phyloP scores from a whole-genome alignment of 2,797 vertebrate genomes.

The Coilia nasus region DNA sequence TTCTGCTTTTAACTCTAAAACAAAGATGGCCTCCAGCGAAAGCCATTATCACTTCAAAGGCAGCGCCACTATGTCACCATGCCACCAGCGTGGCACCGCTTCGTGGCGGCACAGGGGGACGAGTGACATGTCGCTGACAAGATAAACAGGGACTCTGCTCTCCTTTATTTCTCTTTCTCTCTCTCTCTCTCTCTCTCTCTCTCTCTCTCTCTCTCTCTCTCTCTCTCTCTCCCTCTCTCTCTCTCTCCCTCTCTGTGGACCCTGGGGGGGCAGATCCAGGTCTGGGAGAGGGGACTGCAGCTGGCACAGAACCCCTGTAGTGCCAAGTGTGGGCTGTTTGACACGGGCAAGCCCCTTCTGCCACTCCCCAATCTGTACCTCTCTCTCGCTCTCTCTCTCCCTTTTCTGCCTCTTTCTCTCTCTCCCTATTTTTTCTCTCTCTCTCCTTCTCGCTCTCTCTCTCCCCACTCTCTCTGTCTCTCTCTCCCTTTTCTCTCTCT shows the following conservation, averaged over 20 bases:
- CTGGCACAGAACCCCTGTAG: conserved; percentile 18
- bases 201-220: conserved; percentile 42
- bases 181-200: background rate
- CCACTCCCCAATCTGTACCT: background rate
- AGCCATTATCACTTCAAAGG: conserved; percentile 74
- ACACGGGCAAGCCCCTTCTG: background rate
- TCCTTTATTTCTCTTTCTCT: conserved; percentile 34
- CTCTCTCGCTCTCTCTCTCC: background rate
- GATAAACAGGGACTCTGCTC: conserved; percentile 70
- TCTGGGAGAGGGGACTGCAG: conserved; percentile 30
- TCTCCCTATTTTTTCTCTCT: too few relatives aligned
- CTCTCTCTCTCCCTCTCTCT: conserved; percentile 29
- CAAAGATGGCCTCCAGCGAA: conserved; percentile 68
- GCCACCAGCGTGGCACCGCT: conserved; percentile 53
- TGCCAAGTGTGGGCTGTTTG: conserved; percentile 21
- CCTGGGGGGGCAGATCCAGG: background rate
- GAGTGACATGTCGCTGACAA: conserved; percentile 60
- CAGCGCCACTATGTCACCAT: conserved; percentile 47
- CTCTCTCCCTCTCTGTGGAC: background rate
- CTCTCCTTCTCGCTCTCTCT: background rate
- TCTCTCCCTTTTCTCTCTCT: background rate
- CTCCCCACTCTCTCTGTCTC: background rate
- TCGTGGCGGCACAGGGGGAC: conserved; percentile 43
- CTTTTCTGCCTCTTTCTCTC: background rate
- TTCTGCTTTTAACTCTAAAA: conserved; percentile 58